Evolutionary conservation across 2,888 invertebrate species (phyloP), one percentile per base, ranked within the genome.

Genomic region (Carterocephalus palaemon): DNA sequence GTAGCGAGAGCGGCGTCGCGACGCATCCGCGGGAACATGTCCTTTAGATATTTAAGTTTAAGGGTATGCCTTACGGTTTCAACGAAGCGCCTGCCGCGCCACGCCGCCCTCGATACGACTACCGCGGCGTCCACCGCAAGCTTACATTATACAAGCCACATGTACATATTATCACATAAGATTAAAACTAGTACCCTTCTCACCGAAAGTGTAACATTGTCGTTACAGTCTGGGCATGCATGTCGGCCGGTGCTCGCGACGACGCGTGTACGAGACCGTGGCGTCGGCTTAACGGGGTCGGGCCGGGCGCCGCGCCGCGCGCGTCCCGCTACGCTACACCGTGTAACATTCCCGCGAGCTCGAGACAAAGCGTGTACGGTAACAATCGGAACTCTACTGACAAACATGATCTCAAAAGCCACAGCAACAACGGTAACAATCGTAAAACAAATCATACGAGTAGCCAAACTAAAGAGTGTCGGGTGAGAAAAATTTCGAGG

Each of bases 201-300:
- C 50, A 54, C 59, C 56, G 50, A 38, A 47, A 51, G 54, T 60
- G 51, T 53, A 50, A 54, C 51, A 54, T 48, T 56, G 24, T 32
- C 24, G 47, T 52, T 56, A 49, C 59, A 67, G 72, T 78, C 75
- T 74, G 76, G 76, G 75, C 79, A 80, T 80, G 79, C 79, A 78
- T 72, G 67, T 66, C 59, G 61, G 56, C 59, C 58, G 55, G 61
- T 58, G 53, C 59, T 49, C 39, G 51, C 46, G 48, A 49, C 46
- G 47, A 49, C 48, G 32, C 49, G 52, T 57, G 48, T 47, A 54
- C 43, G 48, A 39, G 49, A 38, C 48, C 42, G 49, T 51, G 49
- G 48, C 48, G 57, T 54, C 53, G 53, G 43, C 59, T 56, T 59
- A 33, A 41, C 39, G 33, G 31, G 46, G 19, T 6, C 36, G 36